Percentiles rank a stretch among this genome's conserved stretches.
Evolutionary conservation across 2,797 vertebrate species (phyloP).

Genomic region (Hippoglossus hippoglossus): DNA sequence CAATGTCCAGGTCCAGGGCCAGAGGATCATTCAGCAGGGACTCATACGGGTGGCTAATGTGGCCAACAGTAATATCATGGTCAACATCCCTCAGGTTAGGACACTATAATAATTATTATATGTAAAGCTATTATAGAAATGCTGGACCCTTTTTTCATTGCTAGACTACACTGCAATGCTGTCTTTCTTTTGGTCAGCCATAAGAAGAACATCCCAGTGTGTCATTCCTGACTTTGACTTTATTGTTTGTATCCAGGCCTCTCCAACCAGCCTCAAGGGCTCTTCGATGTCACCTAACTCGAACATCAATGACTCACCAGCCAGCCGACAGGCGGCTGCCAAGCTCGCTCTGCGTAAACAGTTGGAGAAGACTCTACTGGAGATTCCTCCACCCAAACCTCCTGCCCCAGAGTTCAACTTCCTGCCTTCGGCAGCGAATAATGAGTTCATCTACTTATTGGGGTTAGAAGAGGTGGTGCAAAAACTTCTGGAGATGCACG

Average conservation of each 20-base stretch:
- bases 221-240: not conserved
- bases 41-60: constrained; percentile 97
- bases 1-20: constrained; percentile 96
- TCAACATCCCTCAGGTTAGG: constrained; percentile 94
- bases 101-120: not conserved
- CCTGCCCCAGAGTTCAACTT: constrained; percentile 96
- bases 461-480: constrained; percentile 98
- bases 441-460: constrained; percentile 98
- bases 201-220: not conserved
- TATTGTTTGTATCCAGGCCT: constrained; percentile 80
- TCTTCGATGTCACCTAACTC: constrained; percentile 83
- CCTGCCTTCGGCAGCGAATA: constrained; percentile 97
- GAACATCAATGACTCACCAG: constrained; percentile 89
- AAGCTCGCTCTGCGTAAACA: constrained; percentile 96
- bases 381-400: constrained; percentile 97
- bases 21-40: constrained; percentile 97
- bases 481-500: constrained; percentile 95
- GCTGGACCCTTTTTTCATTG: too few species aligned
- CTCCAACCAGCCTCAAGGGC: constrained; percentile 90
- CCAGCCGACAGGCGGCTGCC: constrained; percentile 94
- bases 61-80: constrained; percentile 91
- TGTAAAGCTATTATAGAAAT: not conserved
- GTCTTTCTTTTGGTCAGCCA: not conserved
- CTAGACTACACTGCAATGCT: too few species aligned
- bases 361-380: constrained; percentile 96